Percentiles rank a stretch among this genome's conserved stretches.
Evolutionary conservation across 2,113 vertebrate genomes (phyloP).

Genomic region (Gobius niger): DNA sequence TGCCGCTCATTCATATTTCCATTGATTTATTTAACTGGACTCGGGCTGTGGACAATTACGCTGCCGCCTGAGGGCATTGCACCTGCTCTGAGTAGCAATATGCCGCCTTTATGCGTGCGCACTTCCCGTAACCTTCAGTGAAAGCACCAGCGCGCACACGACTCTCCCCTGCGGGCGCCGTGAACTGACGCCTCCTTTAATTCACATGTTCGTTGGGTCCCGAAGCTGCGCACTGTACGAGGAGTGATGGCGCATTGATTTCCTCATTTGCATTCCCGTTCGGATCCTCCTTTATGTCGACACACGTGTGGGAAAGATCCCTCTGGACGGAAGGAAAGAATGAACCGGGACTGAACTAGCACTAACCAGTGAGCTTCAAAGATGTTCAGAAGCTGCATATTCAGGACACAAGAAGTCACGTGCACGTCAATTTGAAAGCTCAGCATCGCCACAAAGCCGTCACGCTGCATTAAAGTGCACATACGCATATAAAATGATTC

Average conservation of each 20-base stretch:
- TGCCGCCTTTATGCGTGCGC: not conserved
- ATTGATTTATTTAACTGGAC: not conserved
- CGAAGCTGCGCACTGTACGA: not conserved
- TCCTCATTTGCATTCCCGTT: not conserved
- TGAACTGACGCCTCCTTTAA: not conserved
- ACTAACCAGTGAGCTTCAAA: not conserved
- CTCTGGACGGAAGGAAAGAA: not conserved
- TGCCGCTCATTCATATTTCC: not conserved
- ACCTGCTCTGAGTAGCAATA: not conserved
- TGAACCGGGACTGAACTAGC: not conserved
- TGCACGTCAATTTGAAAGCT: too few relatives aligned
- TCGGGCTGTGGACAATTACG: not conserved
- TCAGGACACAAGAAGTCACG: too few relatives aligned
- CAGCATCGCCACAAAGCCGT: too few relatives aligned
- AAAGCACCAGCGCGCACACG: not conserved
- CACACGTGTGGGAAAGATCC: not conserved
- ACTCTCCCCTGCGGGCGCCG: not conserved
- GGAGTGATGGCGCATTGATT: not conserved
- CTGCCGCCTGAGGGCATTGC: not conserved
- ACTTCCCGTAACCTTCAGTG: not conserved
- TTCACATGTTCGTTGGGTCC: not conserved
- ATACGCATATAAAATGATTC: too few relatives aligned
- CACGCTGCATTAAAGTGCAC: too few relatives aligned
- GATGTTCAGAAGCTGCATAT: too few relatives aligned
- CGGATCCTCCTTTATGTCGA: not conserved